These are phyloP conservation scores for Acropora yongei DNA, from an alignment of 64 coral and sea anemone genomes.

Conservation along the genomic window DNA sequence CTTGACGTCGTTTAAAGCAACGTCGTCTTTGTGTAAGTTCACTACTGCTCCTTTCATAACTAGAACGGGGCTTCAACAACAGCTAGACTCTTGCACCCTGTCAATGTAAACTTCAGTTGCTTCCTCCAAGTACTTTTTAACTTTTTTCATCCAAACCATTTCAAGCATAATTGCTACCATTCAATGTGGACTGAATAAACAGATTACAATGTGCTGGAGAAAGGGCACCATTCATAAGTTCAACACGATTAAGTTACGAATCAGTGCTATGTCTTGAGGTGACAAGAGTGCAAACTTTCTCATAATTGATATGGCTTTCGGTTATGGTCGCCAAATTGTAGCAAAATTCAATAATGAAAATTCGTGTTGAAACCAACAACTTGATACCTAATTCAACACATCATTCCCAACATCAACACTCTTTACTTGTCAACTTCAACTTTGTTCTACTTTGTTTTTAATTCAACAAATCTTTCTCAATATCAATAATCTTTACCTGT, in stretches of 20 bases:
- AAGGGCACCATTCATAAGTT: background rate
- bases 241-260: background rate
- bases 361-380: too few relatives aligned
- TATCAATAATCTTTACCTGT: too few relatives aligned
- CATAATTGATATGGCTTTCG: background rate
- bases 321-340: background rate
- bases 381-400: too few relatives aligned
- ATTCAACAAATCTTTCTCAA: too few relatives aligned
- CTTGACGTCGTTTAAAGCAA: background rate
- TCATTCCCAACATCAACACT: too few relatives aligned
- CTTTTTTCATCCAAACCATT: background rate
- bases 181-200: background rate
- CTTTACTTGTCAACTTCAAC: too few relatives aligned
- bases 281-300: background rate
- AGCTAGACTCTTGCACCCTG: background rate
- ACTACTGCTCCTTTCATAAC: background rate
- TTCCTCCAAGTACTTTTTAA: background rate
- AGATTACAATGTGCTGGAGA: background rate
- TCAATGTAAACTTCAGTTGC: constrained; percentile 9
- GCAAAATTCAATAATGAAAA: too few relatives aligned
- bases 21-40: constrained; percentile 20
- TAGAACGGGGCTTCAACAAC: constrained; percentile 4
- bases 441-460: too few relatives aligned
- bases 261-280: background rate
- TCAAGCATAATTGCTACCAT: background rate